phyloP scores from a whole-genome alignment of 2,797 vertebrate genomes.

The Alcedo quadribrachys region DNA sequence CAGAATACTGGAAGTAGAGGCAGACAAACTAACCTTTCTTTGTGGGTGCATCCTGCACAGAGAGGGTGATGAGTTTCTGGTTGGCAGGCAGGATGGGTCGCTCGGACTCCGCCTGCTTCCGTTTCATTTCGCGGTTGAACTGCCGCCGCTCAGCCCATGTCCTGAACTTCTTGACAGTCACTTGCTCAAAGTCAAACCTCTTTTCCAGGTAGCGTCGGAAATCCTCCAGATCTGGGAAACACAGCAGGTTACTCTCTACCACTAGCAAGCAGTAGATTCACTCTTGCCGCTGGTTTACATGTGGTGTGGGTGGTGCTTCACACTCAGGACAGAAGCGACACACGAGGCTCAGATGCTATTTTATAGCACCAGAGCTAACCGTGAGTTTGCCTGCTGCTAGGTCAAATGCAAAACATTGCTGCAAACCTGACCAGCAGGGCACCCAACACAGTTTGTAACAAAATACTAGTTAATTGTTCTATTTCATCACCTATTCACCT shows the following conservation, averaged over 20 bases:
- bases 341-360: background rate
- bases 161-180: conserved; percentile 97
- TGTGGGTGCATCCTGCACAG: conserved; percentile 95
- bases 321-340: background rate
- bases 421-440: background rate
- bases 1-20: rapidly evolving
- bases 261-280: background rate
- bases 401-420: background rate
- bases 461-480: background rate
- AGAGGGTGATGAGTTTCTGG: conserved; percentile 98
- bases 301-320: background rate
- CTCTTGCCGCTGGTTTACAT: background rate
- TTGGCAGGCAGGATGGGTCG: conserved; percentile 96
- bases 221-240: conserved; percentile 88
- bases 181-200: conserved; percentile 98
- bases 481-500: background rate
- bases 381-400: background rate
- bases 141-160: conserved; percentile 98
- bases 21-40: conserved; percentile 88
- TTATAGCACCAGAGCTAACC: background rate
- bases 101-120: conserved; percentile 96
- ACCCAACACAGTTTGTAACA: background rate
- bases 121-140: conserved; percentile 98
- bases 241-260: background rate
- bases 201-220: conserved; percentile 93